A percentile compares a stretch with the other conserved stretches of the same genome.
Evolutionary conservation across 2,888 invertebrate genomes (phyloP).

Genomic region (Diloba caeruleocephala): DNA sequence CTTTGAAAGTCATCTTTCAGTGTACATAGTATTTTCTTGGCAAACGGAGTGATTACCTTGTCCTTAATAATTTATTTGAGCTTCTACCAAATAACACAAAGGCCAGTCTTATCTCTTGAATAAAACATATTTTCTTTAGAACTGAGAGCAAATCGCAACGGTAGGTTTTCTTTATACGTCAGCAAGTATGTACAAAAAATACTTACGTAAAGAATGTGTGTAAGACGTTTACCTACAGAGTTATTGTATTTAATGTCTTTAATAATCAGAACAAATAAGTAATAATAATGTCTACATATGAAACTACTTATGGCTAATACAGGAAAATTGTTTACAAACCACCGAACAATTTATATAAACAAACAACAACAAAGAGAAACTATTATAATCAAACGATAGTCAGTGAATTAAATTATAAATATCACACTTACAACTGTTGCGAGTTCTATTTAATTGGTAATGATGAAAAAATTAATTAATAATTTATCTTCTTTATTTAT

Average conservation of each 20-base stretch:
- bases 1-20: constrained; percentile 71
- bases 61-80: constrained; percentile 82
- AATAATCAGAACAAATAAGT: not conserved
- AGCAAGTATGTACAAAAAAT: constrained; percentile 41
- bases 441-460: too few species aligned
- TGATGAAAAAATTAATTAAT: too few species aligned
- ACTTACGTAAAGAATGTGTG: constrained; percentile 34
- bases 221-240: constrained; percentile 5
- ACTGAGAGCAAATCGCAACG: constrained; percentile 69
- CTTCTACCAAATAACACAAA: constrained; percentile 80
- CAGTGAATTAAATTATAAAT: too few species aligned
- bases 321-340: constrained; percentile 3
- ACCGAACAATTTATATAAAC: constrained; percentile 10
- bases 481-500: too few species aligned
- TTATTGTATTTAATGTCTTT: constrained; percentile 1
- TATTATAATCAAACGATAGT: too few species aligned
- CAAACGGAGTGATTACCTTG: constrained; percentile 81
- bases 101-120: constrained; percentile 80
- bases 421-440: too few species aligned
- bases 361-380: constrained; percentile 7
- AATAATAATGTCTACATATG: too few species aligned
- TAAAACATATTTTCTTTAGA: constrained; percentile 79
- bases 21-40: constrained; percentile 71
- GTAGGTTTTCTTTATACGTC: constrained; percentile 63
- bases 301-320: too few species aligned